Percentiles rank a stretch among this genome's conserved stretches.
Evolutionary conservation across 2,888 invertebrate species (phyloP).

Genomic region (Sericinus montela): DNA sequence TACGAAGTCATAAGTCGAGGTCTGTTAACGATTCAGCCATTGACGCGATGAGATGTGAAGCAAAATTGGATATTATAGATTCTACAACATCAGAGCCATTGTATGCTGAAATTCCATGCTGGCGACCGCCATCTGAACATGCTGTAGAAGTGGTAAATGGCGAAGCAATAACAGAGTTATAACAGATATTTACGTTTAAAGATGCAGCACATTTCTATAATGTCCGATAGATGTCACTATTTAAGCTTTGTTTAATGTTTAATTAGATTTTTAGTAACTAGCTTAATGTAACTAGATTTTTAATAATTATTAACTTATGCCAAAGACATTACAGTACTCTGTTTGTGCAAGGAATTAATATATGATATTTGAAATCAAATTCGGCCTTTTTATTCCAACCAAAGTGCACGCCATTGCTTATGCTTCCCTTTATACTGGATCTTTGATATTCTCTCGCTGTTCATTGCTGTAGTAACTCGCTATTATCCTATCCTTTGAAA

Average conservation of each 20-base stretch:
- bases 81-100: conserved; percentile 77
- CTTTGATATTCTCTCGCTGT: no score
- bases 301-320: conserved; percentile 18
- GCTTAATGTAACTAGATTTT: conserved; percentile 5
- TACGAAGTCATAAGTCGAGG: conserved; percentile 41
- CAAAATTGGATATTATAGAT: conserved; percentile 60
- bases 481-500: no score
- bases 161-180: conserved; percentile 75
- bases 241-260: not conserved
- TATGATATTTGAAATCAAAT: not conserved
- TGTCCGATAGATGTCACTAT: conserved; percentile 45
- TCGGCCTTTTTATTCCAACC: not conserved
- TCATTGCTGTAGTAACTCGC: no score
- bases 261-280: conserved; percentile 14
- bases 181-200: conserved; percentile 30
- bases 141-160: conserved; percentile 67
- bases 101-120: conserved; percentile 83
- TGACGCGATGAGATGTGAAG: conserved; percentile 68
- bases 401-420: no score
- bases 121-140: conserved; percentile 70
- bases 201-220: not conserved
- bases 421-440: not conserved
- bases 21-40: conserved; percentile 62
- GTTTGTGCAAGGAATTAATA: conserved; percentile 14
- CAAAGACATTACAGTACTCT: conserved; percentile 22